Base-by-base conservation (phyloP, 2,113 vertebrate species). In the Neodon shergylaensis region DNA sequence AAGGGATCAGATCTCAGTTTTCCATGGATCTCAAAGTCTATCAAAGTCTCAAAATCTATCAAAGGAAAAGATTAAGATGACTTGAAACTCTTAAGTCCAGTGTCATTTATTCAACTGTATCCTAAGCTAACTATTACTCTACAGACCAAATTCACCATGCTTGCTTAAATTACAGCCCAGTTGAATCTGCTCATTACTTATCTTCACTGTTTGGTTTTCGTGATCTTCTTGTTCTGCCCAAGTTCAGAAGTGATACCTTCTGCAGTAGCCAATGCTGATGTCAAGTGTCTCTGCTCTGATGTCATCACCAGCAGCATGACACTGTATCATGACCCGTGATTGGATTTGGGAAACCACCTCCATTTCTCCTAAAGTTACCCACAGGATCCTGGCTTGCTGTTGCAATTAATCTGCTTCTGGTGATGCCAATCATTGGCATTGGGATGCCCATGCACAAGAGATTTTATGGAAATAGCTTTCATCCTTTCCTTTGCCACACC, bases 351-450 rank as follows among this genome's bases (percentile, higher is more conserved):
- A 77, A 72, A 77, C 2, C 22, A 65, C 36, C 5, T n/a, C 7
- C 19, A 4, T 7, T 52, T 1, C 16, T 49, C 10, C n/a, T 42
- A 3, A 44, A 19, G 9, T 78, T 65, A 31, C 14, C 0, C 8
- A 1, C 24, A 83, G 4, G 49, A 88, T 33, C 33, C 3, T 66
- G 11, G 24, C 49, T 33, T 52, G 31, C 52, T 72, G 58, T 26
- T 21, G 31, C 39, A 28, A 19, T 8, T 28, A 26, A 1, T 6
- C 5, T 26, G 13, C 66, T 42, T 11, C 24, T 42, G 44, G 12
- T n/a, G 47, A n/a, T n/a, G n/a, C n/a, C n/a, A n/a, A n/a, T n/a
- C n/a, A n/a, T n/a, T n/a, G n/a, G n/a, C 47, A 1, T 44, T 33
- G 61, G 82, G 16, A 7, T 87, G 42, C 36, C 42, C 63, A 2